These are phyloP conservation scores for Mungos mungo DNA, from an alignment of 2,113 vertebrate species.

Conservation along the genomic window DNA sequence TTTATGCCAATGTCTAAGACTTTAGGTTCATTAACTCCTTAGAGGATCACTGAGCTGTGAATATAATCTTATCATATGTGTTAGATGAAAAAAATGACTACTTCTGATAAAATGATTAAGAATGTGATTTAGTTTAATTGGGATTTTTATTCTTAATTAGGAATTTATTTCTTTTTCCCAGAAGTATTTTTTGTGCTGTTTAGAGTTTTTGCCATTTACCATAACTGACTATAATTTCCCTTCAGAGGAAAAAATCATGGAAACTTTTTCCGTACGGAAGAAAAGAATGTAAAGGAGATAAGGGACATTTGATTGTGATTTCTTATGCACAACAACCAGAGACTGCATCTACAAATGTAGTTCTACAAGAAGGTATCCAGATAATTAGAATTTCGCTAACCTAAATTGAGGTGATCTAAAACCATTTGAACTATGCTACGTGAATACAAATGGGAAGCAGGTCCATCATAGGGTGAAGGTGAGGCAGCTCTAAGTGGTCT, in stretches of 20 bases:
- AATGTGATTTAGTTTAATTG: conserved; percentile 30
- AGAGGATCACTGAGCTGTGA: background rate
- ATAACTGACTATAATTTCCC: background rate
- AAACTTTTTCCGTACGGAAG: background rate
- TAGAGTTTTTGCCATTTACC: background rate
- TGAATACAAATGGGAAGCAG: background rate
- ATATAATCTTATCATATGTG: background rate
- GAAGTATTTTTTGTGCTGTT: background rate
- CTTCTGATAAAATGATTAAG: background rate
- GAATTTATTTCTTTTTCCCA: conserved; percentile 38
- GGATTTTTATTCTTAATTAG: conserved; percentile 35
- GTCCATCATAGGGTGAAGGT: background rate
- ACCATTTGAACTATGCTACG: background rate
- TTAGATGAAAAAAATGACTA: background rate
- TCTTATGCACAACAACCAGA: background rate
- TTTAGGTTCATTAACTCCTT: background rate
- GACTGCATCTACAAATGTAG: background rate
- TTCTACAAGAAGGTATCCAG: background rate
- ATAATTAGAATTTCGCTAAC: conserved; percentile 1
- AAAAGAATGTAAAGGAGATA: conserved; percentile 23
- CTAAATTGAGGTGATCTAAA: conserved; percentile 27
- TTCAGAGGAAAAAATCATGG: background rate
- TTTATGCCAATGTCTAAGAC: background rate
- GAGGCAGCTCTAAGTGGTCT: background rate
- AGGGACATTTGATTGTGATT: background rate